Conservation (phyloP, 2,888 invertebrate species). For the Serrognathus titanus region DNA sequence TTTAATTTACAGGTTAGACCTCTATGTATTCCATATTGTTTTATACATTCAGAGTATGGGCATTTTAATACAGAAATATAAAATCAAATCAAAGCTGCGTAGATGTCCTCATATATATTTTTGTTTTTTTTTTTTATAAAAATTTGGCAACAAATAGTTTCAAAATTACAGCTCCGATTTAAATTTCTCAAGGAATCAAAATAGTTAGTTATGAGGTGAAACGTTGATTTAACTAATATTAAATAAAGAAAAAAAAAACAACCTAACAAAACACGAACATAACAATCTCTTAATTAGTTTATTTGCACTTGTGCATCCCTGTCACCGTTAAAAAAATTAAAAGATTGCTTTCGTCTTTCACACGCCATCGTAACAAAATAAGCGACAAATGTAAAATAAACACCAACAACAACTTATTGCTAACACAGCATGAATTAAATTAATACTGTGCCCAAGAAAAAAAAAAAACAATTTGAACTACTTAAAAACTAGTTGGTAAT, state of each 20-base stretch:
- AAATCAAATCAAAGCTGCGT: neutral
- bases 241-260: neutral
- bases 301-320: no score
- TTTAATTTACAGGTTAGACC: neutral
- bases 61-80: neutral
- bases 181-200: neutral
- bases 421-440: no score
- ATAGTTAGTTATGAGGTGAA: neutral
- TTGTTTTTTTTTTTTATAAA: neutral
- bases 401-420: no score
- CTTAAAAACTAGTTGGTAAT: no score
- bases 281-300: neutral
- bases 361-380: no score
- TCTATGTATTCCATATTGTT: neutral
- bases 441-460: no score
- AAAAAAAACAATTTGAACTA: no score
- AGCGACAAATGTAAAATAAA: no score
- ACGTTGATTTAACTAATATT: conserved; percentile 1
- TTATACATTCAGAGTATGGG: no score
- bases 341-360: no score
- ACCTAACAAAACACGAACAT: neutral
- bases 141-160: neutral
- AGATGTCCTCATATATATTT: neutral
- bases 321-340: no score
- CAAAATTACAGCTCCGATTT: neutral